These are phyloP conservation scores for Diarsia mendica DNA, from an alignment of 2,888 invertebrate species.

Conservation along the genomic window DNA sequence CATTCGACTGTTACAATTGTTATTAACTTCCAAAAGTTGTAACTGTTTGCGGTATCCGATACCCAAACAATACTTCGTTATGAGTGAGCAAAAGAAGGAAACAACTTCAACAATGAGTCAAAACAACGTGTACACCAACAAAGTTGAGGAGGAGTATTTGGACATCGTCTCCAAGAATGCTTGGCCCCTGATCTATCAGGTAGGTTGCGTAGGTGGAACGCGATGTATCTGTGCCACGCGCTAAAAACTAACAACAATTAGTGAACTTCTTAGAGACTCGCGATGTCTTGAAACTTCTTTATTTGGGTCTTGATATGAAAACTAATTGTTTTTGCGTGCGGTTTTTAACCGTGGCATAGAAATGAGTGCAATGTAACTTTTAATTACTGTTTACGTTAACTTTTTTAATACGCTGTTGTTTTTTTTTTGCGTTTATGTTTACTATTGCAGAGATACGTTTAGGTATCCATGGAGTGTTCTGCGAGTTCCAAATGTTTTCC, in stretches of 20 bases:
- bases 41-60: constrained; percentile 57
- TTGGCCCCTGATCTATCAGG: constrained; percentile 94
- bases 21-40: constrained; percentile 53
- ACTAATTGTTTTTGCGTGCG: constrained; percentile 17
- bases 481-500: not conserved
- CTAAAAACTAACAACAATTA: constrained; percentile 63
- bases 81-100: constrained; percentile 54
- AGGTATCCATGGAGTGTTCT: not conserved
- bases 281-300: constrained; percentile 35
- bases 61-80: constrained; percentile 65
- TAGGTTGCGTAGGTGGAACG: constrained; percentile 80
- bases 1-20: constrained; percentile 35
- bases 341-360: constrained; percentile 53
- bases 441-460: not conserved
- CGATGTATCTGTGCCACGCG: constrained; percentile 78
- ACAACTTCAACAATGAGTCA: constrained; percentile 60
- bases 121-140: constrained; percentile 71
- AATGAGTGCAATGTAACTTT: constrained; percentile 43
- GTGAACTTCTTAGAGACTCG: constrained; percentile 25
- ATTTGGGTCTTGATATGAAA: not conserved
- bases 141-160: constrained; percentile 93
- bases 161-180: constrained; percentile 92
- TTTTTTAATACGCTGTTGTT: not conserved
- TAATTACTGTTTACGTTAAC: constrained; percentile 6
- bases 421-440: not conserved